phyloP scores from a whole-genome alignment of 1,140 invertebrate genomes.

The Leptestheria dahalacensis region DNA sequence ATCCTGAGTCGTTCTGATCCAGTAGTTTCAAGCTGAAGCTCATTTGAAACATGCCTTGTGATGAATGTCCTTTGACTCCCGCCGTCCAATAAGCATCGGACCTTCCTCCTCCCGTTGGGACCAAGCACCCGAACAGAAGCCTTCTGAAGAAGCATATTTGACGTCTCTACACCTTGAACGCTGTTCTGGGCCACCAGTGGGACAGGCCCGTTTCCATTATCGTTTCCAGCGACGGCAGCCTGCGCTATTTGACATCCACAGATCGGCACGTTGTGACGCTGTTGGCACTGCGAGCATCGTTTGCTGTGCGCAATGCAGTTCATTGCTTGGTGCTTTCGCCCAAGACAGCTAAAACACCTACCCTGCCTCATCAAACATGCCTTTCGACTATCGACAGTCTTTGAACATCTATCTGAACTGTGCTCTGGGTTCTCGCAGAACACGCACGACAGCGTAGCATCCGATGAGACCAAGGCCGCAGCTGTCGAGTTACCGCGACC shows the following conservation, averaged over 20 bases:
- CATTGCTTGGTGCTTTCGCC: background rate
- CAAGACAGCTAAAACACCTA: background rate
- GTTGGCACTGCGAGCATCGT: background rate
- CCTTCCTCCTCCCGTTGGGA: background rate
- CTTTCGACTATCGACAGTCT: background rate
- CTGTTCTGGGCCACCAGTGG: background rate
- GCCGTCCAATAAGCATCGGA: slow-evolving; percentile 6
- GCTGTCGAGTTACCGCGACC: background rate
- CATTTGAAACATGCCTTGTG: background rate
- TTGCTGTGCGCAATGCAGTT: background rate
- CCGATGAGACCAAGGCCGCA: background rate
- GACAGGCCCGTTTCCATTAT: background rate
- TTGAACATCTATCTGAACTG: background rate
- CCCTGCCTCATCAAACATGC: background rate
- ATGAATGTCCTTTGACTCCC: slow-evolving; percentile 10
- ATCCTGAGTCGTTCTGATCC: background rate
- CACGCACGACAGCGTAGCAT: background rate
- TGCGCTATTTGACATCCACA: background rate
- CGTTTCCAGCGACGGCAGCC: background rate
- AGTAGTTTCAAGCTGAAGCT: background rate
- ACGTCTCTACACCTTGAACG: background rate
- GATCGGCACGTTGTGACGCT: background rate
- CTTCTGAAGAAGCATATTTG: background rate
- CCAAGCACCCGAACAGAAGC: background rate
- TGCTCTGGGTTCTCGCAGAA: background rate